phyloP scores from a whole-genome alignment of 2,888 invertebrate species.

The Amiota mariae region DNA sequence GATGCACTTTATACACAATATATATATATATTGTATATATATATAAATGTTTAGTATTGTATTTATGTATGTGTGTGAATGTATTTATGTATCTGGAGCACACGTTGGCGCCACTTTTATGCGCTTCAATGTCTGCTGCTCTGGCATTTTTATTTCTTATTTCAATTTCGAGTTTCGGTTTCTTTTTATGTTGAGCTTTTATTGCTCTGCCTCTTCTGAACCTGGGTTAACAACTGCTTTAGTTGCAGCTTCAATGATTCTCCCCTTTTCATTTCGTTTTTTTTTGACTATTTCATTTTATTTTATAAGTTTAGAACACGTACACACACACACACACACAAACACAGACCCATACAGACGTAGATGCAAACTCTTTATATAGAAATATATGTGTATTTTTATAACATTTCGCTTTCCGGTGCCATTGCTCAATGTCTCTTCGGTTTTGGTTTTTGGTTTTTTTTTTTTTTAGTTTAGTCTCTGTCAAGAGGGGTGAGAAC shows the following conservation, averaged over 20 bases:
- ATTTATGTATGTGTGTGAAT: background rate
- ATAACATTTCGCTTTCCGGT: slow-evolving; percentile 1
- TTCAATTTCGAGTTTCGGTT: slow-evolving; percentile 5
- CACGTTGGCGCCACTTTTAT: slow-evolving; percentile 27
- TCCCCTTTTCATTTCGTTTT: background rate
- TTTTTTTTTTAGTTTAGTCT: too few species aligned
- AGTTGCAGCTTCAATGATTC: background rate
- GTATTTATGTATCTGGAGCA: background rate
- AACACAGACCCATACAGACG: too few species aligned
- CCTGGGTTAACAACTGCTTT: slow-evolving; percentile 33
- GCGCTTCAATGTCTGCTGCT: slow-evolving; percentile 23
- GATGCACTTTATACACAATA: too few species aligned
- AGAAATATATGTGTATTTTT: background rate
- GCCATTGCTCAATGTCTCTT: slow-evolving; percentile 4
- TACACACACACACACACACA: background rate
- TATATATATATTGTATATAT: too few species aligned
- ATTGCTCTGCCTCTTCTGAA: slow-evolving; percentile 23
- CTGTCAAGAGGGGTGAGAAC: too few species aligned
- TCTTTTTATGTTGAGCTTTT: slow-evolving; percentile 6
- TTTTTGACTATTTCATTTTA: slow-evolving; percentile 1
- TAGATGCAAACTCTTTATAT: too few species aligned
- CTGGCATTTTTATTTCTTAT: slow-evolving; percentile 24
- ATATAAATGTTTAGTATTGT: slow-evolving; percentile 2
- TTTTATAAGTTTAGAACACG: background rate
- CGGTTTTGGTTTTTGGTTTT: background rate